phyloP scores from a whole-genome alignment of 1,140 invertebrate species.

The Tigriopus japonicus region DNA sequence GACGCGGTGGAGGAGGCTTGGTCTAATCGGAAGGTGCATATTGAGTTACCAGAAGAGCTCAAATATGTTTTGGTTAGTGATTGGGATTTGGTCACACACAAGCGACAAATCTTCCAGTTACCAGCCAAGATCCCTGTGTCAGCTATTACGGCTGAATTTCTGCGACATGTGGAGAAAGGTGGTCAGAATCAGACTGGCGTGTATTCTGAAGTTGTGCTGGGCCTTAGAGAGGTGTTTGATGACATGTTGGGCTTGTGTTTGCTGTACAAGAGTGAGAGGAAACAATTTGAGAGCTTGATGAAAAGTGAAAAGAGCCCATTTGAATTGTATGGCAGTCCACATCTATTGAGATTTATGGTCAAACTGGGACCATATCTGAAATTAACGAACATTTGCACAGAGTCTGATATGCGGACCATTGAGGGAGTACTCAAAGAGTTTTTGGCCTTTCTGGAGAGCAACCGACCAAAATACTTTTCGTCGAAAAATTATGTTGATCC shows the following conservation, averaged over 20 bases:
- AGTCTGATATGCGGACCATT: neutral
- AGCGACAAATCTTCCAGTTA: neutral
- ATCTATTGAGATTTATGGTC: neutral
- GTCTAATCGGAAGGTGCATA: neutral
- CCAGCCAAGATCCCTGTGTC: neutral
- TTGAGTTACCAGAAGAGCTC: neutral
- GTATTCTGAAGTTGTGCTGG: neutral
- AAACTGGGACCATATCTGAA: neutral
- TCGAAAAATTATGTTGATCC: neutral
- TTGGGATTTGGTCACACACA: neutral
- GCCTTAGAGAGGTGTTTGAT: neutral
- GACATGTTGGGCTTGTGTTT: neutral
- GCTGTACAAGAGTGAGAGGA: neutral
- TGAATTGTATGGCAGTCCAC: neutral
- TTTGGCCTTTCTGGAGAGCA: neutral
- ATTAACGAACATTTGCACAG: neutral
- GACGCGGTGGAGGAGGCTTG: neutral
- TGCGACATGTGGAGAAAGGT: neutral
- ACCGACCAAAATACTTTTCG: neutral
- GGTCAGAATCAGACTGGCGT: no score
- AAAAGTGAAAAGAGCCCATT: neutral
- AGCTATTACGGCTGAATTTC: neutral
- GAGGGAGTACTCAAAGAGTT: neutral
- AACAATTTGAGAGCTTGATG: neutral
- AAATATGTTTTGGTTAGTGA: slow-evolving; percentile 4